Conservation (phyloP, 2,888 invertebrate species). For the Tetanocera ferruginea region DNA sequence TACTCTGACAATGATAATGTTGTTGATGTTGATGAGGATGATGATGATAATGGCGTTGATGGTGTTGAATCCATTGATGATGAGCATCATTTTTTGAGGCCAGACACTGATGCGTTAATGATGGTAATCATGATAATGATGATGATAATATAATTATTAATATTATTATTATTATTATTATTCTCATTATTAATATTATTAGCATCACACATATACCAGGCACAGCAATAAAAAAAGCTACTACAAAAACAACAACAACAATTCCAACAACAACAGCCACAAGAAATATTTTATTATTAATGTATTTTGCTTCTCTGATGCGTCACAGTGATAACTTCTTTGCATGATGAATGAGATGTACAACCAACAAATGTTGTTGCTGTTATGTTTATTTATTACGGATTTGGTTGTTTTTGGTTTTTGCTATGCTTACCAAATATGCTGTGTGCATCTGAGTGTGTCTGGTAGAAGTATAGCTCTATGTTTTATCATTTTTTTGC, state of each 20-base stretch:
- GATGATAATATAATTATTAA: constrained; percentile 35
- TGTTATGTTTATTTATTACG: not conserved
- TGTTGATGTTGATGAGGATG: constrained; percentile 12
- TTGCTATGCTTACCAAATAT: not conserved
- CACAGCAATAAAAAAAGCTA: not conserved
- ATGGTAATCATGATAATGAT: constrained; percentile 40
- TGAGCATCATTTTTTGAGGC: constrained; percentile 4
- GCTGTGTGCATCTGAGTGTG: no score
- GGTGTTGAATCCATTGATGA: not conserved
- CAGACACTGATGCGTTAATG: constrained; percentile 44
- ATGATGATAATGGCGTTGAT: not conserved
- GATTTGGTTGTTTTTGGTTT: not conserved
- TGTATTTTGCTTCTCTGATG: constrained; percentile 8
- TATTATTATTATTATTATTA: constrained; percentile 2
- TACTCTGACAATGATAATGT: constrained; percentile 13
- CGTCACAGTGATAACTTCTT: constrained; percentile 30
- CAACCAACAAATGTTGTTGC: not conserved
- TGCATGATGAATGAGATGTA: constrained; percentile 18
- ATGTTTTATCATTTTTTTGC: no score
- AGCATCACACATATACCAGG: not conserved
- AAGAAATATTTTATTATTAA: constrained; percentile 6
- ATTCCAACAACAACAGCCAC: not conserved
- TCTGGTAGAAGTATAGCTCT: no score
- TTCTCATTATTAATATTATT: not conserved
- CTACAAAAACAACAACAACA: not conserved